Conservation (phyloP, 2,113 vertebrate species). For the Ciconia maguari region DNA sequence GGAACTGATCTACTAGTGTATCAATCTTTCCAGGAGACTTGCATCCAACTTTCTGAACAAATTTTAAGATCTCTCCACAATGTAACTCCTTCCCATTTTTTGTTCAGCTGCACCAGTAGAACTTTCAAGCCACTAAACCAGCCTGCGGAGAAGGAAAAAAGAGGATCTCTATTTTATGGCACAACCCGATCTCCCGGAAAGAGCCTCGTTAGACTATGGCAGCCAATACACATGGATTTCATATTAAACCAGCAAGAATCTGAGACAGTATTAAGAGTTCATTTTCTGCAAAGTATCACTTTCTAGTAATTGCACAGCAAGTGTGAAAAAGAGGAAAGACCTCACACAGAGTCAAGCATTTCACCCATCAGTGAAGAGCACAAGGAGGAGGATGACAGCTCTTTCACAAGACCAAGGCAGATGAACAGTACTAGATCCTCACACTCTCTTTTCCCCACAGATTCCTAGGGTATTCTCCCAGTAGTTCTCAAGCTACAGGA, state of each 20-base stretch:
- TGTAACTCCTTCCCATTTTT: neutral
- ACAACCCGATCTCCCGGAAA: neutral
- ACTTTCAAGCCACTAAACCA: neutral
- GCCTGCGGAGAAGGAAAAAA: neutral
- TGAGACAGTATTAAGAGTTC: neutral
- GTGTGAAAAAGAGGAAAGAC: neutral
- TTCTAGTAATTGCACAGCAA: neutral
- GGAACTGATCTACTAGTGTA: neutral
- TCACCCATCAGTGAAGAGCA: neutral
- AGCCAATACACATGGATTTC: neutral
- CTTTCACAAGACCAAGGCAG: neutral
- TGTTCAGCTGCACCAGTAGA: neutral
- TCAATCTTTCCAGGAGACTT: neutral
- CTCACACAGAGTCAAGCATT: rapidly evolving
- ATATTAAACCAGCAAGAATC: neutral
- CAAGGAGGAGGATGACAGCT: neutral
- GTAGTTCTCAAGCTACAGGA: neutral
- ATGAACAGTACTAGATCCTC: neutral
- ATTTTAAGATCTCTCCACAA: neutral
- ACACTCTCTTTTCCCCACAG: neutral
- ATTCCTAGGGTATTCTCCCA: neutral
- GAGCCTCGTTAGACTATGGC: neutral
- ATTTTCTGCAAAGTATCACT: neutral
- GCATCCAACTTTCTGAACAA: neutral
- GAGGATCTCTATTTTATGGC: neutral